Evolutionary conservation across 2,888 invertebrate species (phyloP), one percentile per base, ranked within the genome.

Genomic region (Ophion costatus): DNA sequence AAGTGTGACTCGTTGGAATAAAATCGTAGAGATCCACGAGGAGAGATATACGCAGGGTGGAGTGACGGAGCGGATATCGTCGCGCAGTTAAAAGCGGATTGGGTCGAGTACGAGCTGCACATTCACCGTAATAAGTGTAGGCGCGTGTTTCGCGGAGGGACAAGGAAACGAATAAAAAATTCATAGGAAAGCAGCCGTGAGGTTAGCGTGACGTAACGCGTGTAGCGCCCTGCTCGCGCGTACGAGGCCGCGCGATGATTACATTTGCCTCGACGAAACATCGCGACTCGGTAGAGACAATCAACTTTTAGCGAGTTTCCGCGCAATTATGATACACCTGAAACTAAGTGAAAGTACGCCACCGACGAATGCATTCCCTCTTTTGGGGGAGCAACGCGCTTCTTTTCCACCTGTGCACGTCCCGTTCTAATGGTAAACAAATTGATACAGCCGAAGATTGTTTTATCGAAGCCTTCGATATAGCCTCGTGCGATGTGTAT

Each of bases 21-120:
- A 88, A 89, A 89, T 90, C 87, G 87, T 51, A 20, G 79, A 89
- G 91, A 91, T 91, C 88, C 89, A 90, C 90, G 91, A 88, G 82
- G 29, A 63, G 57, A 80, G 91, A 91, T 91, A 91, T 91, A 51
- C 17, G 4, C 17, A 51, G 51, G 4, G 17, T 17, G 4, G 66
- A 59, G 71, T 70, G 76, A 71, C 22, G n/a, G 71, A 71, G 63
- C 70, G 73, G 10, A 51, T 11, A 66, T 6, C 22, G 38, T 38
- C 38, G 38, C 70, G 69, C 89, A 86, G 86, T 90, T 86, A 88
- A 88, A 88, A 81, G 87, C 87, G 87, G 71, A 81, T 84, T 82
- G 74, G 77, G 69, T 70, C 70, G 83, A 56, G 66, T 61, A 67
- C 20, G 42, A 82, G 38, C 75, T 71, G 79, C 75, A 67, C 71